Conservation (phyloP, 2,888 invertebrate species). For the Odiellus spinosus region DNA sequence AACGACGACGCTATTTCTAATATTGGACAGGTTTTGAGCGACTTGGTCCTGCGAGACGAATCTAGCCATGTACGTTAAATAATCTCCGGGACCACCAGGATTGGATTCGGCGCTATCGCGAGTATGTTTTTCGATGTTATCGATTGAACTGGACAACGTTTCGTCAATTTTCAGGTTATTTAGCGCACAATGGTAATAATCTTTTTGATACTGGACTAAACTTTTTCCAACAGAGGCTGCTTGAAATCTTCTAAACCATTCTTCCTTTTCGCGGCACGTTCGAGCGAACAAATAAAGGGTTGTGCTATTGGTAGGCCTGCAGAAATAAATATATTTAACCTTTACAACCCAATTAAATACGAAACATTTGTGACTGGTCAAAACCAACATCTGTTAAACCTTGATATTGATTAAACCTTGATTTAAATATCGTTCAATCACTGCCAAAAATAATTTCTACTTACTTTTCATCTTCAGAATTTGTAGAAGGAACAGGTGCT, state of each 20-base stretch:
- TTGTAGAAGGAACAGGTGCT: too few species aligned
- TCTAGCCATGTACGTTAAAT: neutral
- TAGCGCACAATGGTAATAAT: too few species aligned
- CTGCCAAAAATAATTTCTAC: too few species aligned
- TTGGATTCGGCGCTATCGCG: neutral
- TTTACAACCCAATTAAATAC: too few species aligned
- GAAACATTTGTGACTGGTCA: too few species aligned
- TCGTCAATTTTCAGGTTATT: too few species aligned
- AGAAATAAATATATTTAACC: too few species aligned
- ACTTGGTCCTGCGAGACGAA: neutral
- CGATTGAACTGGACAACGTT: neutral
- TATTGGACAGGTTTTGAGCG: neutral
- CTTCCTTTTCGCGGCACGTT: constrained; percentile 76
- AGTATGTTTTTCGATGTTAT: constrained; percentile 4
- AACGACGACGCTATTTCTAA: neutral
- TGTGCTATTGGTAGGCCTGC: constrained; percentile 6
- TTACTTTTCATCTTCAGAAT: too few species aligned
- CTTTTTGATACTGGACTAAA: neutral
- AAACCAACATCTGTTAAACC: too few species aligned
- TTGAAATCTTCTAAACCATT: constrained; percentile 48
- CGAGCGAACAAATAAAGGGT: constrained; percentile 49
- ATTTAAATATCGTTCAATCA: too few species aligned
- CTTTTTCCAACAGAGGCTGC: constrained; percentile 21
- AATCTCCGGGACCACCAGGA: neutral
- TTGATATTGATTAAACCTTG: too few species aligned